Conservation (phyloP, 2,888 invertebrate genomes). For the Mythimna pallens region DNA sequence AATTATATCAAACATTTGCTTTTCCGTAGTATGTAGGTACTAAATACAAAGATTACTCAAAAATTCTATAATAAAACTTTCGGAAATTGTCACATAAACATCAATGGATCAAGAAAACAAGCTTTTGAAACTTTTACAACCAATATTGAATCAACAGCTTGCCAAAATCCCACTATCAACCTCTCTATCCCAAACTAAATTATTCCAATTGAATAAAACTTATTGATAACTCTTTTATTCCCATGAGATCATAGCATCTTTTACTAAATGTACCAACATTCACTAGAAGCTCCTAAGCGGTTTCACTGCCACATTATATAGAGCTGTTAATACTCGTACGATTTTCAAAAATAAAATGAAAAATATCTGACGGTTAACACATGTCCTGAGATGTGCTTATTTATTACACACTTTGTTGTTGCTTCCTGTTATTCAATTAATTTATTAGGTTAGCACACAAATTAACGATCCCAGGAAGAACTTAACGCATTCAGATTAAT, state of each 20-base stretch:
- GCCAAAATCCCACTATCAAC: constrained; percentile 64
- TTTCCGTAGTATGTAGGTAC: background rate
- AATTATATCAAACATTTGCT: background rate
- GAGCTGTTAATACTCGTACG: constrained; percentile 77
- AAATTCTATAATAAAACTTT: background rate
- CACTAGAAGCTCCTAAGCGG: constrained; percentile 82
- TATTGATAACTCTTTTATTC: constrained; percentile 88
- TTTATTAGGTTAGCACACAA: constrained; percentile 85
- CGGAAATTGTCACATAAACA: background rate
- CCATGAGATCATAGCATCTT: constrained; percentile 84
- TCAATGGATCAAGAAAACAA: constrained; percentile 10
- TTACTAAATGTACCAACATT: constrained; percentile 82
- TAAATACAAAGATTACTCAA: background rate
- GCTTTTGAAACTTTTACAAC: constrained; percentile 33
- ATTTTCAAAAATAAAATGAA: constrained; percentile 73
- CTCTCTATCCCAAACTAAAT: constrained; percentile 73
- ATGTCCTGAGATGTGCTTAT: constrained; percentile 80
- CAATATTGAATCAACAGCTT: constrained; percentile 62
- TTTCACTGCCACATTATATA: constrained; percentile 75
- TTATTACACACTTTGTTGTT: constrained; percentile 85
- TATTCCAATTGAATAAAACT: constrained; percentile 83
- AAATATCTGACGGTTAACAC: constrained; percentile 78
- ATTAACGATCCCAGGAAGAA: constrained; percentile 85
- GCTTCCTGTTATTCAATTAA: constrained; percentile 85
- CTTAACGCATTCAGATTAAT: constrained; percentile 79